A percentile compares a stretch with the other conserved stretches of the same genome.
phyloP scores from a whole-genome alignment of 2,888 invertebrate species.

The Stratiomys singularior region DNA sequence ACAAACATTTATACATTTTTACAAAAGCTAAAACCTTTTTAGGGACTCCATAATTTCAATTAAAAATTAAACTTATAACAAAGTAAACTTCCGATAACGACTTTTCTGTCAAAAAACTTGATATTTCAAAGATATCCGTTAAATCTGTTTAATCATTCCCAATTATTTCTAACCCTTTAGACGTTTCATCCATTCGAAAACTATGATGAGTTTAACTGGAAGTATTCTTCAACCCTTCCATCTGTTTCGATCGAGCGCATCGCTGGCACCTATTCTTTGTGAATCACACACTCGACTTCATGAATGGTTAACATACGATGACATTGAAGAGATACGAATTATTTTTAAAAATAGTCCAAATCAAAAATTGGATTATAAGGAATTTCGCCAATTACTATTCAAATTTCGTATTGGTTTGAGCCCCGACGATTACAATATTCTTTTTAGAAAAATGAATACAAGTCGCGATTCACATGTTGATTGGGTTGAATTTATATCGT shows the following conservation, averaged over 20 bases:
- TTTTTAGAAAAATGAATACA: slow-evolving; percentile 74
- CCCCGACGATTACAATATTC: slow-evolving; percentile 70
- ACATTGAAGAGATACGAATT: slow-evolving; percentile 58
- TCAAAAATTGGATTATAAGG: slow-evolving; percentile 55
- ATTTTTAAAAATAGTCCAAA: slow-evolving; percentile 54
- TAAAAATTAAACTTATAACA: too few relatives aligned
- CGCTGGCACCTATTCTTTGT: neutral
- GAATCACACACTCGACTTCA: slow-evolving; percentile 55
- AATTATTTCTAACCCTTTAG: too few relatives aligned
- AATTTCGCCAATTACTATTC: slow-evolving; percentile 57
- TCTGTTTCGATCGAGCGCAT: neutral
- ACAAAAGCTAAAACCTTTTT: too few relatives aligned
- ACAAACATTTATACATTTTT: too few relatives aligned
- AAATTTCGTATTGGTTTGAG: slow-evolving; percentile 57
- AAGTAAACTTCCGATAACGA: too few relatives aligned
- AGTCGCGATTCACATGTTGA: slow-evolving; percentile 67
- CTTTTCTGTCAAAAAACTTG: too few relatives aligned
- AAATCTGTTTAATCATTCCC: too few relatives aligned
- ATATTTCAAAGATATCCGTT: too few relatives aligned
- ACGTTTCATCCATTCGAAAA: too few relatives aligned
- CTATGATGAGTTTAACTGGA: neutral
- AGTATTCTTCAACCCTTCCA: neutral
- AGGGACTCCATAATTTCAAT: too few relatives aligned
- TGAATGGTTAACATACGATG: slow-evolving; percentile 58
- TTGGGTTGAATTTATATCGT: slow-evolving; percentile 84